Evolutionary conservation across 2,888 invertebrate species (phyloP), one percentile per base, ranked within the genome.

Genomic region (Luffia ferchaultella): DNA sequence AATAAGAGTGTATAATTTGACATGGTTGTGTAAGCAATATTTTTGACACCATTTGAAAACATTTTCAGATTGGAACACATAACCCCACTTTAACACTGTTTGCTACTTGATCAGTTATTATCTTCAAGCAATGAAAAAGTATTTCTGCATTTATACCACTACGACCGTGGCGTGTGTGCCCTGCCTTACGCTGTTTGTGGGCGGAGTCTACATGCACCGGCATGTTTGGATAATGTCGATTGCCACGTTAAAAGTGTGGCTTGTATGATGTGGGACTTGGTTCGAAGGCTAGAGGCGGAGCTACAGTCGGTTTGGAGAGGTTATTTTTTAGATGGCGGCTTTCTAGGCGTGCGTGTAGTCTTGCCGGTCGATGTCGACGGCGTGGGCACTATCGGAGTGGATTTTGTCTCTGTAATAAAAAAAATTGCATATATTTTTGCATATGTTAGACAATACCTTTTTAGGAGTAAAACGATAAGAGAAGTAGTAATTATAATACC

Each of bases 331-430:
- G 73, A 64, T 53, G 80, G 76, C 57, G 82, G 74, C 57, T 82
- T 82, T 47, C 82, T 64, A 53, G 83, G 79, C 58, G 83, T 73
- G 62, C 84, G 79, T 1, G 77, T 75, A 20, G 76, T 65, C 57
- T 82, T 80, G 53, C 82, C 84, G 49, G 80, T 78, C 20, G 85
- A 82, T 18, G 84, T 79, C 15, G 83, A 82, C 0, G 85, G 80
- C 5, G 73, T 75, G 48, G 83, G 73, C 53, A 71, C 72, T 49
- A 73, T 62, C 1, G 77, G 75, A 0, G 78, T 65, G 15, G 72
- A 62, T 60, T 78, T 82, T 48, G 62, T 63, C 51, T 77, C 79
- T 77, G 72, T 30, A 56, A 60, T 41, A 53, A 53, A 51, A n/a
- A n/a, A n/a, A 52, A 50, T 30, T 2, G 17, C 12, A 17, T 3